Evolutionary conservation across 2,888 invertebrate species (phyloP).

Genomic region (Temnothorax rugatulus): DNA sequence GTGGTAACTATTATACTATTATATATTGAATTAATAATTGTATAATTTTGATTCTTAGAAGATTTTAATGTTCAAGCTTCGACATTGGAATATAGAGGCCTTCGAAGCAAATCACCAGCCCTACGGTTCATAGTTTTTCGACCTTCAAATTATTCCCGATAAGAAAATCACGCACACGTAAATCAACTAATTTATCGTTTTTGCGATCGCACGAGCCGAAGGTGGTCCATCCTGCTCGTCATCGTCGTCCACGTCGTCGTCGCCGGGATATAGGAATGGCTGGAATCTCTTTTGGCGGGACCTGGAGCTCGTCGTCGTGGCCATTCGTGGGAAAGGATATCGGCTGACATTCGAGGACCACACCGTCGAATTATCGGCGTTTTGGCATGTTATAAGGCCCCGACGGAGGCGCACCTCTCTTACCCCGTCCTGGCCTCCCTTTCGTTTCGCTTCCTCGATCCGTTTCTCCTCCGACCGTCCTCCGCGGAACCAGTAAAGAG

Average conservation of each 20-base stretch:
- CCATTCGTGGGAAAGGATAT: constrained; percentile 84
- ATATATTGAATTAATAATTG: too few species aligned
- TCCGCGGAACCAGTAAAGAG: constrained; percentile 70
- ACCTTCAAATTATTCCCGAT: constrained; percentile 69
- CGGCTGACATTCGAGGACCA: constrained; percentile 83
- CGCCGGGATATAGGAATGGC: constrained; percentile 80
- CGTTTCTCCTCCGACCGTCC: constrained; percentile 50
- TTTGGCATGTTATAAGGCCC: constrained; percentile 85
- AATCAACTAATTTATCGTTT: constrained; percentile 86
- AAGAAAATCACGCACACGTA: constrained; percentile 78
- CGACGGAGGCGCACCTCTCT: constrained; percentile 61
- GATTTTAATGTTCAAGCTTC: too few species aligned
- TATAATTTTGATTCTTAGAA: too few species aligned
- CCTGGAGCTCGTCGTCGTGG: constrained; percentile 64
- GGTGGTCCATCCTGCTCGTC: constrained; percentile 63
- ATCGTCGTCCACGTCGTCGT: constrained; percentile 62
- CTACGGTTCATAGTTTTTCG: constrained; percentile 11
- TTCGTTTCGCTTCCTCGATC: constrained; percentile 58
- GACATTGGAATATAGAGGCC: too few species aligned
- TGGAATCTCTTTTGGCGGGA: constrained; percentile 83
- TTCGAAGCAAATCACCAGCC: too few species aligned
- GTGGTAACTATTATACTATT: too few species aligned
- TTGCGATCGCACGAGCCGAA: constrained; percentile 80
- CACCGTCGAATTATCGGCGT: constrained; percentile 86
- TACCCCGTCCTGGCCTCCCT: constrained; percentile 47